These are phyloP conservation scores for Brachionus manjavacas DNA, from an alignment of 1,140 invertebrate species.

Conservation along the genomic window DNA sequence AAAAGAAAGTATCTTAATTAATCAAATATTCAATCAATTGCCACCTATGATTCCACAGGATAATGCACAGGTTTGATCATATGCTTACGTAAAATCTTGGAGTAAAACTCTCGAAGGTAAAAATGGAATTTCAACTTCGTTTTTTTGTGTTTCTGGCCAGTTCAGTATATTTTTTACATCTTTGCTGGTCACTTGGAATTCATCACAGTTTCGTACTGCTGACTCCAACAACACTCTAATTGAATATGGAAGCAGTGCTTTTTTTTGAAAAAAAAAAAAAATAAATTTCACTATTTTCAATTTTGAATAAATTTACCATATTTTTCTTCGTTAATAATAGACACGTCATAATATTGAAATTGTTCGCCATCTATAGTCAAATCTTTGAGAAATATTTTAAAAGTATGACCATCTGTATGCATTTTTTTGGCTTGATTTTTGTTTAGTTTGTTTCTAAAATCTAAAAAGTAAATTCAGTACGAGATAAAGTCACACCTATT, in stretches of 20 bases:
- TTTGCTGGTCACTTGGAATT: constrained; percentile 74
- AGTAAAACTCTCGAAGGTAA: constrained; percentile 89
- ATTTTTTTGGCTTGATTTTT: not conserved
- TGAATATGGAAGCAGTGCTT: constrained; percentile 75
- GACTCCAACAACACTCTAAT: constrained; percentile 88
- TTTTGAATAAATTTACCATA: constrained; percentile 65
- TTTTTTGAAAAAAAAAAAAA: not conserved
- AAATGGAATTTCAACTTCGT: constrained; percentile 83
- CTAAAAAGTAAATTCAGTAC: not conserved
- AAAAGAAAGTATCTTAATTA: not conserved
- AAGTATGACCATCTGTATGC: constrained; percentile 64
- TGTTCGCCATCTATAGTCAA: constrained; percentile 65
- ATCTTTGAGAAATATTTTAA: constrained; percentile 65
- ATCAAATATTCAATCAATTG: not conserved
- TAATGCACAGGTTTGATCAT: not conserved
- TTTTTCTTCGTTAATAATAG: constrained; percentile 64
- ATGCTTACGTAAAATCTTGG: constrained; percentile 67
- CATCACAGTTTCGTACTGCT: constrained; percentile 89
- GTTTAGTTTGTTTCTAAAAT: not conserved
- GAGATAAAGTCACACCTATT: not conserved
- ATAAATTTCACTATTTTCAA: constrained; percentile 36
- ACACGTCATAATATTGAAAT: constrained; percentile 72
- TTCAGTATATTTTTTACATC: constrained; percentile 87
- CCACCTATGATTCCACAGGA: not conserved
- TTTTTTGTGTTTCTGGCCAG: constrained; percentile 76